Evolutionary conservation across 2,113 vertebrate species (phyloP), one percentile per base, ranked within the genome.

Genomic region (Tyto alba): DNA sequence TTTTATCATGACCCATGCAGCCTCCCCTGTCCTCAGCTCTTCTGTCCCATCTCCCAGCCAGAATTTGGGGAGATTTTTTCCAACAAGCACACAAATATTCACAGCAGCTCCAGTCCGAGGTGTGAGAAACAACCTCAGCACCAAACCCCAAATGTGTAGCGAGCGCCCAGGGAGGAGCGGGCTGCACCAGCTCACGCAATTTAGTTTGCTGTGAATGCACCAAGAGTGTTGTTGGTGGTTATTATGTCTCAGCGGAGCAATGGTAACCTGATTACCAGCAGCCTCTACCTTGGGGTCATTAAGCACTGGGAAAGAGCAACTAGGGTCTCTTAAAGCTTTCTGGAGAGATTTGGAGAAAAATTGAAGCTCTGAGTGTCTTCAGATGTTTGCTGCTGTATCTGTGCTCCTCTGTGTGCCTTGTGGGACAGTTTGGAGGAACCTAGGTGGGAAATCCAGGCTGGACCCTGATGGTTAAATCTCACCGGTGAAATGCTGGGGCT

Each of bases 171-270:
- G 90, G 78, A 72, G 64, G 66, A 45, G n/a, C 0, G 10, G 47
- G 73, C 40, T 40, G 43, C 59, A 13, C 50, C 66, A 25, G 50
- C 15, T 89, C 50, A 22, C 0, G 0, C 67, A 19, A 9, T 36
- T 48, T 6, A 19, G 15, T 62, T 40, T 43, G 69, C 55, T 40
- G 63, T 29, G 76, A 72, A 34, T 1, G 41, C 67, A 11, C 36
- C 0, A 3, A 45, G 74, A 8, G 25, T 23, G 43, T 27, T 0
- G 5, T 38, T 6, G 8, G 12, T 13, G 32, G n/a, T 47, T 38
- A 23, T 7, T 2, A 18, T 19, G 5, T 43, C 91, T 59, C 59
- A 9, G 67, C 1, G 1, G 82, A 53, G 25, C 1, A 26, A 32
- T 12, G 22, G 68, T 18, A 22, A 71, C 72, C 45, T 32, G 60